Conservation (phyloP, 2,113 vertebrate species). For the Narcine bancroftii region DNA sequence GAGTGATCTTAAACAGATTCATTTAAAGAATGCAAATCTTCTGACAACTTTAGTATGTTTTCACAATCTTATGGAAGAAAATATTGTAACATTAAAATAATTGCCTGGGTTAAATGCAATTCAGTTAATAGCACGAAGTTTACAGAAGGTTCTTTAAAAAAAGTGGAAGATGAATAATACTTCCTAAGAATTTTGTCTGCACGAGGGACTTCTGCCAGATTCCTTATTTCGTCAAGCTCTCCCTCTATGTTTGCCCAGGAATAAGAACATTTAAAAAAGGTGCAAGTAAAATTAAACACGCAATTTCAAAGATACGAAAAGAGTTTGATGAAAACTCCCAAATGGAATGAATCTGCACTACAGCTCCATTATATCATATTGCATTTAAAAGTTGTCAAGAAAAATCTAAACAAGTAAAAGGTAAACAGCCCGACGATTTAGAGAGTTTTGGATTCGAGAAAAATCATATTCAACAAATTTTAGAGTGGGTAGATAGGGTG, state of each 20-base stretch:
- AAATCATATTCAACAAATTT: too few species aligned
- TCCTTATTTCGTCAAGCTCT: not conserved
- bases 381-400: constrained; percentile 18
- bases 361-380: not conserved
- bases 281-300: not conserved
- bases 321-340: not conserved
- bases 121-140: not conserved
- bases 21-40: not conserved
- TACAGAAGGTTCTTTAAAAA: not conserved
- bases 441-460: not conserved
- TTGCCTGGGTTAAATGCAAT: not conserved
- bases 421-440: not conserved
- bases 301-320: not conserved
- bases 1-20: not conserved
- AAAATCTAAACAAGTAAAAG: not conserved
- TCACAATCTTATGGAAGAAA: not conserved
- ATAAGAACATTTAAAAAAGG: not conserved
- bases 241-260: not conserved
- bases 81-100: not conserved
- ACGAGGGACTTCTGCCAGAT: not conserved
- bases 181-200: not conserved
- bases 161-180: not conserved
- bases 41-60: not conserved
- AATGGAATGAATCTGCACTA: not conserved
- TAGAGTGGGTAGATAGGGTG: too few species aligned